Conservation (phyloP, 2,888 invertebrate species). For the Tachina fera region DNA sequence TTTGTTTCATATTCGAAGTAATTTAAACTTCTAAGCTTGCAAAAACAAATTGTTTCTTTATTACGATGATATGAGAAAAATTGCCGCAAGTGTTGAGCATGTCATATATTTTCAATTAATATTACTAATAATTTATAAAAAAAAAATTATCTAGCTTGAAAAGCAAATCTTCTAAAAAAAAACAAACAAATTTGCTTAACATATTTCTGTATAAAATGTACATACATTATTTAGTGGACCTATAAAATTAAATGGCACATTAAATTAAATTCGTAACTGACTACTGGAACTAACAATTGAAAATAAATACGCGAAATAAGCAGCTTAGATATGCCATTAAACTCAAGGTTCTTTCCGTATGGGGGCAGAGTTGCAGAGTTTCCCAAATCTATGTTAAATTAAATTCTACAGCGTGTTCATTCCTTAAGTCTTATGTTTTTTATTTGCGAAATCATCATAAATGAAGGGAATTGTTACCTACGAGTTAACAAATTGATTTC, state of each 20-base stretch:
- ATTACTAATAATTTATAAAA: neutral
- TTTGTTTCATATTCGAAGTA: neutral
- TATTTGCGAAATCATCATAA: no score
- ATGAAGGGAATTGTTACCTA: no score
- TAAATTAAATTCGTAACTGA: constrained; percentile 62
- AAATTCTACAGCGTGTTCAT: no score
- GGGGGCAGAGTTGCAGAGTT: constrained; percentile 24
- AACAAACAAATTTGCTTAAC: neutral
- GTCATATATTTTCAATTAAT: neutral
- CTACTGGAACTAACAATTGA: constrained; percentile 52
- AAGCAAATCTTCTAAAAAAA: neutral
- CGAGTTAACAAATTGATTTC: no score
- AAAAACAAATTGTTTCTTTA: neutral
- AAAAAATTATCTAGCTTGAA: neutral
- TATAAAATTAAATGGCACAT: constrained; percentile 62
- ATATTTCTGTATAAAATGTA: constrained; percentile 19
- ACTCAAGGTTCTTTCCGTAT: constrained; percentile 20
- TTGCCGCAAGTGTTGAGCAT: constrained; percentile 8
- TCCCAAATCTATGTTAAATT: constrained; percentile 14
- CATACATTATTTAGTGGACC: constrained; percentile 50
- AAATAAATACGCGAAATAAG: constrained; percentile 30
- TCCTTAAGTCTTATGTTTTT: no score
- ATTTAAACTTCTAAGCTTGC: neutral
- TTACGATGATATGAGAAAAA: neutral
- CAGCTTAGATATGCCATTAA: constrained; percentile 25